Percentiles rank a stretch among this genome's conserved stretches.
Evolutionary conservation across 2,113 vertebrate species (phyloP).

Genomic region (Mola mola): DNA sequence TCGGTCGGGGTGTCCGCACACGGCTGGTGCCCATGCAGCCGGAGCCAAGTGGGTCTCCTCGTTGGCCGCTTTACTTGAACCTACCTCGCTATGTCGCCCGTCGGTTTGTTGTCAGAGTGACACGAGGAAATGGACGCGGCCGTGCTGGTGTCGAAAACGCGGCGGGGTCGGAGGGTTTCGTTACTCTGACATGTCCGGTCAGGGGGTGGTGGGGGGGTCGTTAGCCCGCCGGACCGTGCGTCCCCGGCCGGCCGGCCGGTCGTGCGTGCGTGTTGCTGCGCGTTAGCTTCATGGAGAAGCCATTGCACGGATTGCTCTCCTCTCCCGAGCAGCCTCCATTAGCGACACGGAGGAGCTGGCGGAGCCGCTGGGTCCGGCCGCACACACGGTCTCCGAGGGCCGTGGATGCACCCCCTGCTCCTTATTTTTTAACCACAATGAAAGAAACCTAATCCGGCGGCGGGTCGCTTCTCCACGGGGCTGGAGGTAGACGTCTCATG

Average conservation of each 20-base stretch:
- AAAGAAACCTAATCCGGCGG: constrained; percentile 49
- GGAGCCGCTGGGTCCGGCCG: constrained; percentile 78
- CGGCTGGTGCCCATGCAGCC: constrained; percentile 66
- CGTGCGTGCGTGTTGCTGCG: constrained; percentile 64
- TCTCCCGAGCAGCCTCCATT: constrained; percentile 81
- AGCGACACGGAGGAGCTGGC: constrained; percentile 80
- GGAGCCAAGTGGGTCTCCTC: constrained; percentile 81
- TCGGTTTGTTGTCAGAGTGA: constrained; percentile 75
- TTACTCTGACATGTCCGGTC: constrained; percentile 73
- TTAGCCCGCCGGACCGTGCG: constrained; percentile 44
- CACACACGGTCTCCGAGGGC: constrained; percentile 78
- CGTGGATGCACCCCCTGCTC: no score
- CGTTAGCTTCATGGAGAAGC: constrained; percentile 87
- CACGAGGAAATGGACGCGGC: constrained; percentile 76
- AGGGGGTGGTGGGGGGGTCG: constrained; percentile 62
- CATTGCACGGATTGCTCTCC: constrained; percentile 88
- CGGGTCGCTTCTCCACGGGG: constrained; percentile 50
- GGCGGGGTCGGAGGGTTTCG: constrained; percentile 54
- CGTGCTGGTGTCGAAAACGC: constrained; percentile 5
- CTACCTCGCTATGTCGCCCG: constrained; percentile 68
- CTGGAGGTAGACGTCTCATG: constrained; percentile 40
- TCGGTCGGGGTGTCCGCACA: constrained; percentile 54
- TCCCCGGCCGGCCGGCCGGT: constrained; percentile 21
- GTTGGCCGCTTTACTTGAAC: constrained; percentile 46
- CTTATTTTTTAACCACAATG: no score